Conservation (phyloP, 2,888 invertebrate genomes). For the Drosophila birchii region DNA sequence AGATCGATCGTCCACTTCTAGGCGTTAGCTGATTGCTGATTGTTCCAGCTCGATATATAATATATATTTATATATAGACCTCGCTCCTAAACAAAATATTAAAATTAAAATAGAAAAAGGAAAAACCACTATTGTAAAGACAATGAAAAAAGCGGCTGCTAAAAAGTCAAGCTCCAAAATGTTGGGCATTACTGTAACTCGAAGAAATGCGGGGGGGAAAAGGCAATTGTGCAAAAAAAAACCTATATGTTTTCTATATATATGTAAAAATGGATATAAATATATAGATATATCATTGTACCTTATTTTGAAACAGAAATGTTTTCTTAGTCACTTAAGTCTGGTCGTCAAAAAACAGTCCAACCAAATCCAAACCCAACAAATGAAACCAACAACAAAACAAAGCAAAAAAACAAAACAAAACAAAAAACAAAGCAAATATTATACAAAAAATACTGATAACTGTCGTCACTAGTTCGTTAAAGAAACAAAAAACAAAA, state of each 20-base stretch:
- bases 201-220: conserved; percentile 6
- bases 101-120: not conserved
- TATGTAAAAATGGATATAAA: conserved; percentile 22
- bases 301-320: conserved; percentile 73
- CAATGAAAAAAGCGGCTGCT: conserved; percentile 39
- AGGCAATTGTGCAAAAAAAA: conserved; percentile 21
- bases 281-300: conserved; percentile 69
- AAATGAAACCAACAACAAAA: conserved; percentile 68
- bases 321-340: conserved; percentile 77
- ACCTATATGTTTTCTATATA: conserved; percentile 31
- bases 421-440: conserved; percentile 40
- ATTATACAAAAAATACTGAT: conserved; percentile 40
- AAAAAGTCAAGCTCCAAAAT: conserved; percentile 40
- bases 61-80: conserved; percentile 1
- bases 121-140: conserved; percentile 28
- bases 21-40: conserved; percentile 21
- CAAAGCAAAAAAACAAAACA: conserved; percentile 8
- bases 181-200: conserved; percentile 41
- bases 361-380: conserved; percentile 66
- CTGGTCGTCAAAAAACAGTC: conserved; percentile 67
- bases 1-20: conserved; percentile 36
- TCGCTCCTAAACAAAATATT: conserved; percentile 17
- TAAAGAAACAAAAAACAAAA: conserved; percentile 48
- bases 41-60: conserved; percentile 10
- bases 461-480: conserved; percentile 64